phyloP scores from a whole-genome alignment of 1,140 invertebrate species.

The Caenorhabditis tropicalis region DNA sequence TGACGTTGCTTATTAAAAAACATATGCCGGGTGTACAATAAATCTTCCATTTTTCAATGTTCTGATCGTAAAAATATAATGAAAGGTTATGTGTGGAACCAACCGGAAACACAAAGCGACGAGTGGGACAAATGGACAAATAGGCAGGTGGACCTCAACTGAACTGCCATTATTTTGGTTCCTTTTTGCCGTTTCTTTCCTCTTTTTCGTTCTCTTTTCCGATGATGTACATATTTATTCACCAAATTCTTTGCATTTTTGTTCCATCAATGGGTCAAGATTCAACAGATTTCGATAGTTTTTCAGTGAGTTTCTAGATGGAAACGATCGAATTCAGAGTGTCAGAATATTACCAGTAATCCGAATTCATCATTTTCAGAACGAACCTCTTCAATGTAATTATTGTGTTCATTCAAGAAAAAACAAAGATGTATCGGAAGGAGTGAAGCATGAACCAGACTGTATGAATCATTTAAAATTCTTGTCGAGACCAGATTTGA shows the following conservation, averaged over 20 bases:
- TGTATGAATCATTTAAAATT: slow-evolving; percentile 55
- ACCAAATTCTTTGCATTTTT: background rate
- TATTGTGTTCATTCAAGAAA: slow-evolving; percentile 55
- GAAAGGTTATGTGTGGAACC: slow-evolving; percentile 37
- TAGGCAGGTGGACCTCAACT: slow-evolving; percentile 12
- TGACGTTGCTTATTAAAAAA: no score
- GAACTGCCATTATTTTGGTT: slow-evolving; percentile 33
- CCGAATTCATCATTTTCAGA: no score
- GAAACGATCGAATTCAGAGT: no score
- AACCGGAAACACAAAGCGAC: slow-evolving; percentile 30
- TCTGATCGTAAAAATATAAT: slow-evolving; percentile 11
- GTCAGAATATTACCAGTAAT: no score
- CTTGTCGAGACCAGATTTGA: slow-evolving; percentile 48
- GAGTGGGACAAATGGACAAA: slow-evolving; percentile 30
- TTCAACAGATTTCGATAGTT: background rate
- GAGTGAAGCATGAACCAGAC: slow-evolving; percentile 55
- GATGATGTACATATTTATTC: background rate
- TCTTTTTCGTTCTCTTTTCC: background rate
- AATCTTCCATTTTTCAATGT: no score
- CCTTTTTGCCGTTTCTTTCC: background rate
- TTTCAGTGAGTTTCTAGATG: slow-evolving; percentile 9
- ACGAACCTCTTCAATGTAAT: slow-evolving; percentile 49
- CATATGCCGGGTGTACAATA: no score
- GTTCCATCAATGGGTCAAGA: background rate
- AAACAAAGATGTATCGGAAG: slow-evolving; percentile 50